A percentile compares a stretch with the other conserved stretches of the same genome.
These are phyloP conservation scores for Cheirogaleus major DNA, from an alignment of 2,797 vertebrate genomes.

Conservation along the genomic window DNA sequence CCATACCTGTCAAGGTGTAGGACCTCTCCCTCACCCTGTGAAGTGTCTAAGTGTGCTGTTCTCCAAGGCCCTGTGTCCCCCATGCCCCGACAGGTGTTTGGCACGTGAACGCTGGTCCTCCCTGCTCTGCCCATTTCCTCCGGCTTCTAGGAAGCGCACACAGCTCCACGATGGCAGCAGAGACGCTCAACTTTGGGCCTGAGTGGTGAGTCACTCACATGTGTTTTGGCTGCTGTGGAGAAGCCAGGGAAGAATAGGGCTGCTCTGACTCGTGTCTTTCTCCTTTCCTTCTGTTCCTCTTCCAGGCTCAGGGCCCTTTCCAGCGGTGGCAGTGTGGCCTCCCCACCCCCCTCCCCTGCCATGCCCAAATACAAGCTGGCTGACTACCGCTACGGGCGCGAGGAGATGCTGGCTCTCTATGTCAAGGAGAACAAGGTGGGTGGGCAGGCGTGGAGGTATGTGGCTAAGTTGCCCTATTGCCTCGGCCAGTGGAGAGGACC, in stretches of 20 bases:
- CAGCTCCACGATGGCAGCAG: constrained; percentile 94
- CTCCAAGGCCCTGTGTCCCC: constrained; percentile 66
- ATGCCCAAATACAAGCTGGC: constrained; percentile 99
- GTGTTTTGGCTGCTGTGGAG: not conserved
- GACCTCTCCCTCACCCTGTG: not conserved
- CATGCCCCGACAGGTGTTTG: constrained; percentile 68
- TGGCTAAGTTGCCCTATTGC: rapidly evolving
- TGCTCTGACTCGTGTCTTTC: not conserved
- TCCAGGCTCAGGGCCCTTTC: constrained; percentile 95
- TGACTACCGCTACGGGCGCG: constrained; percentile 95
- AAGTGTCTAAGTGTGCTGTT: not conserved
- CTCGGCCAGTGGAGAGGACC: not conserved
- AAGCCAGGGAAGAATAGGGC: not conserved
- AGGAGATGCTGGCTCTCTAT: constrained; percentile 98
- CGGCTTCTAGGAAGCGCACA: not conserved
- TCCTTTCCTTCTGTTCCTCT: not conserved
- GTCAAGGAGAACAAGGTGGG: constrained; percentile 96
- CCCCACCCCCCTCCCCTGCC: constrained; percentile 95
- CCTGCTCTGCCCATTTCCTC: not conserved
- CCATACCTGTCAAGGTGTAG: not conserved
- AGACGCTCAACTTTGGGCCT: constrained; percentile 97
- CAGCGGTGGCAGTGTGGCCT: constrained; percentile 94
- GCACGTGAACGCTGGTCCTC: constrained; percentile 64
- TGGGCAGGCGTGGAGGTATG: rapidly evolving
- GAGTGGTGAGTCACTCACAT: constrained; percentile 88